Evolutionary conservation across 1,140 invertebrate species (phyloP), one percentile per base, ranked within the genome.

Genomic region (Zaprionus africanus): DNA sequence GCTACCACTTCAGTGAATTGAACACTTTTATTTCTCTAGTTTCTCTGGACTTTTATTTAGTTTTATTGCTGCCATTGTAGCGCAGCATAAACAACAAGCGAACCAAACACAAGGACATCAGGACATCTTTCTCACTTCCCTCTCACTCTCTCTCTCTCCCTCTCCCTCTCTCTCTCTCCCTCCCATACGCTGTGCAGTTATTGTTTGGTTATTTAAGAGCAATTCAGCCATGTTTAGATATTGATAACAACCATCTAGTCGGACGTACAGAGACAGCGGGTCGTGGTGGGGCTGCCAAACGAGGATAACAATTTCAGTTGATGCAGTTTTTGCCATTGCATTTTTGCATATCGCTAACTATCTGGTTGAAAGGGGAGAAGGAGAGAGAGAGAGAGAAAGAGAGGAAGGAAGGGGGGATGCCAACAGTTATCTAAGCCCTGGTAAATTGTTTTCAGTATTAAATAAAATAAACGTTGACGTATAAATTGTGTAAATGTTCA

Each of bases 121-220:
- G 64, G 49, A 24, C 49, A 68, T 68, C 64, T 68, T 74, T 24
- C 34, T 31, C 51, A 7, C 34, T 22, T 26, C 26, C 12, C 12
- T 34, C 26, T 34, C 2, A 11, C 38, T 28, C 7, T 13, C 5
- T 15, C n/a, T 24, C 41, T 72, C 17, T 22, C n/a, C 22, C 43
- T 34, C 31, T 34, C 7, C 34, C 17, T 28, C 46, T 36, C 17
- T 17, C 38, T 12, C 2, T 15, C 51, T 17, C 38, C 24, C 54
- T 31, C 41, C 28, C 38, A 64, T 65, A 74, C 65, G 72, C 60
- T 68, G 31, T 77, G 53, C 67, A 81, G 85, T 84, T 88, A 88
- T 88, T 88, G 84, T 88, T 90, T 88, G 84, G 85, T 90, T 88
- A 90, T 88, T 88, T 88, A 88, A 90, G 81, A 81, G 84, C 84